Percentiles rank a stretch among this genome's conserved stretches.
These are phyloP conservation scores for Pseudorectes ferrugineus DNA, from an alignment of 2,113 vertebrate species.

Conservation along the genomic window DNA sequence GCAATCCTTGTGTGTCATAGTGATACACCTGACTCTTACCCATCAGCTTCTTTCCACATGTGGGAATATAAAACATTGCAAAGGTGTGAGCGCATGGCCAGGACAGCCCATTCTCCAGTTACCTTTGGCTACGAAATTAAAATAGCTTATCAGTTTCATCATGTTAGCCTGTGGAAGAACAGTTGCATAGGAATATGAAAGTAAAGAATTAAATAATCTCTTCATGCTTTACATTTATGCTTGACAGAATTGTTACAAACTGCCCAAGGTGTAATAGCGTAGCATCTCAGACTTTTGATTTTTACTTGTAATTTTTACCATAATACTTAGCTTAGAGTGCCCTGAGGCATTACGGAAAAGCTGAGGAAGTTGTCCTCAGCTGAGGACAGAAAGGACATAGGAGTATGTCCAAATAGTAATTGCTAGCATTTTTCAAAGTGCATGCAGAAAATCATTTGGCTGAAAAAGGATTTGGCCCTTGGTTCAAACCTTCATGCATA, in stretches of 20 bases:
- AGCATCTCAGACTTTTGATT: not conserved
- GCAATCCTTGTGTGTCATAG: not conserved
- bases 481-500: not conserved
- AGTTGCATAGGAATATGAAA: not conserved
- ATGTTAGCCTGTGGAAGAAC: not conserved
- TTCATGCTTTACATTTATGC: not conserved
- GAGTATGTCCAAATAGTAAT: not conserved
- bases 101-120: not conserved
- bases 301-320: not conserved
- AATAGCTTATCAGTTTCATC: not conserved
- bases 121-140: not conserved
- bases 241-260: not conserved
- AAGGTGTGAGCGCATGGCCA: fast-evolving
- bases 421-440: not conserved
- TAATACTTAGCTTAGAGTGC: not conserved
- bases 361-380: not conserved
- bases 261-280: not conserved
- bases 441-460: not conserved
- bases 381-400: not conserved
- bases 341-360: not conserved
- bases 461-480: not conserved
- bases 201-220: not conserved
- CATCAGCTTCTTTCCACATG: not conserved
- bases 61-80: not conserved
- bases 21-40: not conserved